A percentile compares a stretch with the other conserved stretches of the same genome.
Conservation (phyloP, 2,113 vertebrate genomes). For the Mystacornis crossleyi region DNA sequence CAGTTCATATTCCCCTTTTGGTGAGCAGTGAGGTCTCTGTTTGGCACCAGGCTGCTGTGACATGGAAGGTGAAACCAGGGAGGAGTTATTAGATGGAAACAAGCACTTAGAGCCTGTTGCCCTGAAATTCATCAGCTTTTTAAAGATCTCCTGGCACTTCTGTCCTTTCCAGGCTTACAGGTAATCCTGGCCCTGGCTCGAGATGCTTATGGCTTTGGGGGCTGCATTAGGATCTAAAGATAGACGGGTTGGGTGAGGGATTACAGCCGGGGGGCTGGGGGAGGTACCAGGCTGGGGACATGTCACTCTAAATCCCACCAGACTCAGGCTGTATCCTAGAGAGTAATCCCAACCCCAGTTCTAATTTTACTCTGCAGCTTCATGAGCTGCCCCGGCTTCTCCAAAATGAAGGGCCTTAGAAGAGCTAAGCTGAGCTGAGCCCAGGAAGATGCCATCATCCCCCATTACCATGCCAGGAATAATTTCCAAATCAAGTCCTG, state of each 20-base stretch:
- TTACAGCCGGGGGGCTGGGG: neutral
- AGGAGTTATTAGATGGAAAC: neutral
- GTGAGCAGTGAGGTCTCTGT: neutral
- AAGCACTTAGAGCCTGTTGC: neutral
- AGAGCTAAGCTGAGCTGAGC: neutral
- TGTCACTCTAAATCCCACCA: neutral
- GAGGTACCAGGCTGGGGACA: neutral
- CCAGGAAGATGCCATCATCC: neutral
- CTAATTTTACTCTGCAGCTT: neutral
- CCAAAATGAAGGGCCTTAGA: fast-evolving
- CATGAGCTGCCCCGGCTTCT: neutral
- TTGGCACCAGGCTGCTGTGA: neutral
- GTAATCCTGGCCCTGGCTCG: neutral
- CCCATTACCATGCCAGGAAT: neutral
- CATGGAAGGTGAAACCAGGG: neutral
- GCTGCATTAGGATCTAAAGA: constrained; percentile 17
- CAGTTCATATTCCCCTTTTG: neutral
- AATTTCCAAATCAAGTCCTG: neutral
- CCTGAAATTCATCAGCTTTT: neutral
- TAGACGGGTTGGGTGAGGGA: neutral
- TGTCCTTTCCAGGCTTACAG: neutral
- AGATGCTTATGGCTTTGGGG: neutral
- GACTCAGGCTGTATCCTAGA: neutral
- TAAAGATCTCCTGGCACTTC: neutral
- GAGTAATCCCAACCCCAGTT: neutral